Conservation (phyloP, 1,140 invertebrate species). For the Micrasema longulum region DNA sequence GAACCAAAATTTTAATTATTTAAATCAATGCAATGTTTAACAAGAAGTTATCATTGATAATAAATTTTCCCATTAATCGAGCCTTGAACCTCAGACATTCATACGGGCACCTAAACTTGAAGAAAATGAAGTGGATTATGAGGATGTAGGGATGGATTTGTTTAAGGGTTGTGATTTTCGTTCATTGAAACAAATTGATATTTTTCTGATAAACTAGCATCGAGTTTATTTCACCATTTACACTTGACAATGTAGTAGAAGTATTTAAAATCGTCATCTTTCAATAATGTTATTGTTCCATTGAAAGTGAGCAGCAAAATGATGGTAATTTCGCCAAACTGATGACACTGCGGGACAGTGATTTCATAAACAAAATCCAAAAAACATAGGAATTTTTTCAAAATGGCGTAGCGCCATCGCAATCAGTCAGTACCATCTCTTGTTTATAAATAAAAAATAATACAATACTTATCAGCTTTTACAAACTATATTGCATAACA, state of each 20-base stretch:
- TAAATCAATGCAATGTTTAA: no score
- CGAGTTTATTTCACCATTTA: conserved; percentile 72
- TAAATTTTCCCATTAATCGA: no score
- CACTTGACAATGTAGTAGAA: conserved; percentile 68
- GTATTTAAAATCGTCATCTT: conserved; percentile 52
- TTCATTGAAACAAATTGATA: conserved; percentile 47
- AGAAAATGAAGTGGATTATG: no score
- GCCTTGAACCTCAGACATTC: no score
- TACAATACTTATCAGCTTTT: no score
- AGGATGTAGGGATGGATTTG: background rate
- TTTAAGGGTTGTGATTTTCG: background rate
- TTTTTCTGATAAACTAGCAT: conserved; percentile 70
- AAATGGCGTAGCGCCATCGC: background rate
- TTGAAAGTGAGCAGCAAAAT: conserved; percentile 45
- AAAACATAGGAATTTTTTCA: no score
- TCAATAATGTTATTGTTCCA: conserved; percentile 47
- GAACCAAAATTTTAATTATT: no score
- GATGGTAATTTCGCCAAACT: conserved; percentile 50
- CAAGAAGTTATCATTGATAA: no score
- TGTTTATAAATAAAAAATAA: conserved; percentile 33
- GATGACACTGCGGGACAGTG: conserved; percentile 45
- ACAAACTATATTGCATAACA: conserved; percentile 25
- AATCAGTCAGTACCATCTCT: conserved; percentile 22
- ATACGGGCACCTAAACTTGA: no score
- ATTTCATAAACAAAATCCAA: conserved; percentile 1